A percentile compares a stretch with the other conserved stretches of the same genome.
Conservation (phyloP, 1,140 invertebrate genomes). For the Drepana arcuata region DNA sequence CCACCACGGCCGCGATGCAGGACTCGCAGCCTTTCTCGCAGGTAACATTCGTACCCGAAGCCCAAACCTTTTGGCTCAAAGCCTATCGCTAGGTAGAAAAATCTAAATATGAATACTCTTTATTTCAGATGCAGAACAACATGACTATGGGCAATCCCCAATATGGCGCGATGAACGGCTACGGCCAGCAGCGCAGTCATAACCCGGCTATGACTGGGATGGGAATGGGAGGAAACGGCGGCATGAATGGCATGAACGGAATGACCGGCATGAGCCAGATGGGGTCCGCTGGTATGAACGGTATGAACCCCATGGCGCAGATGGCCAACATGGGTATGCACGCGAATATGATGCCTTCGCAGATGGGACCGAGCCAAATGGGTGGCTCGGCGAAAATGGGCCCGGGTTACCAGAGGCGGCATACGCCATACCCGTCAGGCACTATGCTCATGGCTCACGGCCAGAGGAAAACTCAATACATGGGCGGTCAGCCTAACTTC, state of each 20-base stretch:
- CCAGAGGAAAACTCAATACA: slow-evolving; percentile 79
- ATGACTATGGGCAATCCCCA: slow-evolving; percentile 72
- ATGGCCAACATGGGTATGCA: slow-evolving; percentile 80
- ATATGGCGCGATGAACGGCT: slow-evolving; percentile 69
- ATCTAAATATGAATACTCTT: slow-evolving; percentile 3
- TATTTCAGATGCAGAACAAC: slow-evolving; percentile 69
- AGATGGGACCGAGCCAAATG: slow-evolving; percentile 69
- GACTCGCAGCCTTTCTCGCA: slow-evolving; percentile 71
- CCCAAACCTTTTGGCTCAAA: too few species aligned
- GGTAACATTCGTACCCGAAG: slow-evolving; percentile 26
- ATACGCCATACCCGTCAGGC: slow-evolving; percentile 85
- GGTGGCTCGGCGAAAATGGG: slow-evolving; percentile 76
- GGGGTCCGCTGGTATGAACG: slow-evolving; percentile 65
- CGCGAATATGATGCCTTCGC: slow-evolving; percentile 75
- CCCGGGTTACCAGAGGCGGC: slow-evolving; percentile 74
- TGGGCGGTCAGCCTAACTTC: slow-evolving; percentile 70
- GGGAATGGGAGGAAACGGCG: slow-evolving; percentile 75
- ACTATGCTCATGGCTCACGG: slow-evolving; percentile 87
- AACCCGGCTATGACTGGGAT: slow-evolving; percentile 75
- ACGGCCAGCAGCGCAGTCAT: slow-evolving; percentile 66
- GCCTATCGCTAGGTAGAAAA: background rate
- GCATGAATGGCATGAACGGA: slow-evolving; percentile 73
- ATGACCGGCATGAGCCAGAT: slow-evolving; percentile 74
- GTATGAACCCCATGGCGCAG: slow-evolving; percentile 74
- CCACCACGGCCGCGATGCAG: slow-evolving; percentile 69